A percentile compares a stretch with the other conserved stretches of the same genome.
Conservation (phyloP, 2,113 vertebrate species). For the Sprattus sprattus region DNA sequence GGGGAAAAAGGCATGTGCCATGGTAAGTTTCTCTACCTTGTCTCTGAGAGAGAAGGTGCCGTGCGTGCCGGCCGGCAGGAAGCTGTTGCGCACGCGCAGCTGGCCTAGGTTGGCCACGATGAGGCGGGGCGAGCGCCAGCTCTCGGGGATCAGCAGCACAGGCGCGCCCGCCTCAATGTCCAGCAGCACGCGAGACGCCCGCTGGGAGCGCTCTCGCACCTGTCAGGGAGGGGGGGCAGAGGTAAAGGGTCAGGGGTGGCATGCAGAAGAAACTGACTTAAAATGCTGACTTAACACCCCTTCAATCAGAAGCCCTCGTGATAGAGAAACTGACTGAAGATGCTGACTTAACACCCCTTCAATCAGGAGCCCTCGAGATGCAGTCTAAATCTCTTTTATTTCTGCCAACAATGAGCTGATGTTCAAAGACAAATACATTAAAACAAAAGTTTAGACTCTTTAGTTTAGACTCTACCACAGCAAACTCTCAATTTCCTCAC, state of each 20-base stretch:
- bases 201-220: slow-evolving; percentile 89
- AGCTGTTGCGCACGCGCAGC: slow-evolving; percentile 88
- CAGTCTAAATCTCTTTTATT: no score
- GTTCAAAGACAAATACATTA: no score
- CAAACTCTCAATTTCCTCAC: no score
- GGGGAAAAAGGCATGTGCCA: slow-evolving; percentile 68
- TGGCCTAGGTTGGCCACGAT: slow-evolving; percentile 95
- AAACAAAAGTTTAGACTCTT: no score
- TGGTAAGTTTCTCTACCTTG: slow-evolving; percentile 87
- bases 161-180: slow-evolving; percentile 94
- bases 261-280: no score
- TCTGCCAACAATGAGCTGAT: no score
- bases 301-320: no score
- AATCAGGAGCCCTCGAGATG: no score
- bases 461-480: no score
- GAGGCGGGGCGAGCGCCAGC: slow-evolving; percentile 83
- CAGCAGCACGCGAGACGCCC: slow-evolving; percentile 83
- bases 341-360: no score
- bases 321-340: no score
- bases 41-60: slow-evolving; percentile 89
- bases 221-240: slow-evolving; percentile 47
- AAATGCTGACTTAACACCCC: no score
- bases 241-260: neutral
- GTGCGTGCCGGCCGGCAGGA: slow-evolving; percentile 79
- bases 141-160: slow-evolving; percentile 93